phyloP scores from a whole-genome alignment of 2,113 vertebrate species.

The Columba janthina region DNA sequence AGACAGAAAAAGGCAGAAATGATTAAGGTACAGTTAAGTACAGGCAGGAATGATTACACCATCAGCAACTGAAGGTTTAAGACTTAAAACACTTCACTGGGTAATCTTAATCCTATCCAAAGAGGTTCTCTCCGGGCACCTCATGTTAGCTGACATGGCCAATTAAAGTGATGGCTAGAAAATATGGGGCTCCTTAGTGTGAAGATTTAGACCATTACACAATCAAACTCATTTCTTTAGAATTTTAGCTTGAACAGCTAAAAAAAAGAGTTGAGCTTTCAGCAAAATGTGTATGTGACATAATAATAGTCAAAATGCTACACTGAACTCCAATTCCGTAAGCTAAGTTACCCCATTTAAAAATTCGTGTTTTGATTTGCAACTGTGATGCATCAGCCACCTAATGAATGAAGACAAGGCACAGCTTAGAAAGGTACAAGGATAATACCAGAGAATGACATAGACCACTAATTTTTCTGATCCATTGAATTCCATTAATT shows the following conservation, averaged over 20 bases:
- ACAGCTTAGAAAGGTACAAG: neutral
- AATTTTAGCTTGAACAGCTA: neutral
- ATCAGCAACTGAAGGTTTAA: constrained; percentile 69
- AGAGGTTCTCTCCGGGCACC: constrained; percentile 77
- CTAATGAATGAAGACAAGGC: neutral
- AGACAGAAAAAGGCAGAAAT: constrained; percentile 58
- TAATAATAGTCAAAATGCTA: neutral
- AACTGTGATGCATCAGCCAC: neutral
- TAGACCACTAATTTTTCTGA: neutral
- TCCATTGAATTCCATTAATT: neutral
- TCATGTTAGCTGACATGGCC: constrained; percentile 80
- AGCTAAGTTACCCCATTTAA: neutral
- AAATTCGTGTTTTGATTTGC: neutral
- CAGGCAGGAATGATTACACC: constrained; percentile 62
- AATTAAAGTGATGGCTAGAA: constrained; percentile 76
- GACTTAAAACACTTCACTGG: constrained; percentile 67
- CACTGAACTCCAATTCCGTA: neutral
- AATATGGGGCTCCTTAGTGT: constrained; percentile 71
- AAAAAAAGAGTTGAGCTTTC: neutral
- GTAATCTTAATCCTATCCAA: constrained; percentile 76
- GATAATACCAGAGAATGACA: neutral
- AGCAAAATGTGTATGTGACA: neutral
- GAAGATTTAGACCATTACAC: neutral
- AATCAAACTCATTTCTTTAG: neutral
- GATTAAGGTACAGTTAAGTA: constrained; percentile 26